Evolutionary conservation across 2,888 invertebrate genomes (phyloP).

Genomic region (Nezara viridula): DNA sequence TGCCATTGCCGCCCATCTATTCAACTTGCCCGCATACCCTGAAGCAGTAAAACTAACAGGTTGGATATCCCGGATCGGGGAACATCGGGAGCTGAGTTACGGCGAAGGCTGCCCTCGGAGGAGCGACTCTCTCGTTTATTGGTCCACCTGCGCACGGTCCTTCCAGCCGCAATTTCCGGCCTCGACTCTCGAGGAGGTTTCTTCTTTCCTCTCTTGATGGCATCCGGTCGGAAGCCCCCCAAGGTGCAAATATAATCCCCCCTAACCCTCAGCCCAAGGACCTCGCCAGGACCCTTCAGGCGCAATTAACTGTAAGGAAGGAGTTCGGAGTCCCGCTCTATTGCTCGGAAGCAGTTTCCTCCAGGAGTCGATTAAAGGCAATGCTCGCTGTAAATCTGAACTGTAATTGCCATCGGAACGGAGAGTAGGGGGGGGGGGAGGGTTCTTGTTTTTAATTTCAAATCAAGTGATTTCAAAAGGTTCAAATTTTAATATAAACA

Average conservation of each 20-base stretch:
- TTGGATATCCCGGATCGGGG: background rate
- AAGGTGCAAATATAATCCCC: background rate
- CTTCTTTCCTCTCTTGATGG: background rate
- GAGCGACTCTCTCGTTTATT: background rate
- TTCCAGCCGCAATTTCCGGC: background rate
- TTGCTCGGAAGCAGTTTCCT: conserved; percentile 6
- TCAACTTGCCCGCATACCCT: background rate
- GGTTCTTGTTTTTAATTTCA: no score
- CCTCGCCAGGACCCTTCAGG: background rate
- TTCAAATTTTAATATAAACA: no score
- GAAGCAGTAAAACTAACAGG: background rate
- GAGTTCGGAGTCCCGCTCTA: background rate
- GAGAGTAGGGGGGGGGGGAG: no score
- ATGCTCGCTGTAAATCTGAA: background rate
- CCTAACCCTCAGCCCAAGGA: background rate
- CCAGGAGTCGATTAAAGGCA: conserved; percentile 4
- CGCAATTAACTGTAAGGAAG: conserved; percentile 10
- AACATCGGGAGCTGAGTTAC: background rate
- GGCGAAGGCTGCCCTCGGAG: background rate
- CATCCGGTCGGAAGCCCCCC: background rate
- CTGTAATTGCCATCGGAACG: background rate
- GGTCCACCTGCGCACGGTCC: conserved; percentile 18
- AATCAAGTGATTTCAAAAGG: no score
- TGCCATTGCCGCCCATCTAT: background rate
- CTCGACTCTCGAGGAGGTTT: background rate